Percentiles rank a stretch among this genome's conserved stretches.
Evolutionary conservation across 2,113 vertebrate species (phyloP).

Genomic region (Cyanocitta stelleri): DNA sequence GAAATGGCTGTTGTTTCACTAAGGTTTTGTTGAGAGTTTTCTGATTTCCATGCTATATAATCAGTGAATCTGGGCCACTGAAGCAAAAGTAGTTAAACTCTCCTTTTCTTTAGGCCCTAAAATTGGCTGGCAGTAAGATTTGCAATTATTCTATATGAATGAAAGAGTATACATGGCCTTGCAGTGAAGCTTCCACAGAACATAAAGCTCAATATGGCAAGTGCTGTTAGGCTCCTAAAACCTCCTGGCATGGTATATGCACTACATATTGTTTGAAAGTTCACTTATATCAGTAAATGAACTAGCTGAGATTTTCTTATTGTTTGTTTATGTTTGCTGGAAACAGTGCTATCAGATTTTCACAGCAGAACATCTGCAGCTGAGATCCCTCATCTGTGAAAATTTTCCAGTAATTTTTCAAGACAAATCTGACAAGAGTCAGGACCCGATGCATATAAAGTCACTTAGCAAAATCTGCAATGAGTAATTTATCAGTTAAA

Average conservation of each 20-base stretch:
- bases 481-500: not conserved
- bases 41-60: not conserved
- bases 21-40: not conserved
- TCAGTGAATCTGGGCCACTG: not conserved
- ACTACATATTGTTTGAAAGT: not conserved
- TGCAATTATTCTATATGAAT: not conserved
- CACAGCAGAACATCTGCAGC: not conserved
- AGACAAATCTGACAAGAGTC: not conserved
- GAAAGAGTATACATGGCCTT: not conserved
- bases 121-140: not conserved
- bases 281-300: not conserved
- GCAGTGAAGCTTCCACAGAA: not conserved
- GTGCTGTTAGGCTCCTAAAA: not conserved
- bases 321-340: not conserved
- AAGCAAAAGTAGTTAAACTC: not conserved
- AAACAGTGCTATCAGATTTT: not conserved
- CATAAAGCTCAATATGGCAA: not conserved
- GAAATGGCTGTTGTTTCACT: not conserved
- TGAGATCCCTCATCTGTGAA: not conserved
- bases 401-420: not conserved
- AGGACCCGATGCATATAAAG: not conserved
- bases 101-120: not conserved
- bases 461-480: not conserved
- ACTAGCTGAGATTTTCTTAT: not conserved
- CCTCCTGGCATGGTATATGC: not conserved